A percentile compares a stretch with the other conserved stretches of the same genome.
Evolutionary conservation across 2,113 vertebrate genomes (phyloP).

Genomic region (Ptilorrhoa leucosticta): DNA sequence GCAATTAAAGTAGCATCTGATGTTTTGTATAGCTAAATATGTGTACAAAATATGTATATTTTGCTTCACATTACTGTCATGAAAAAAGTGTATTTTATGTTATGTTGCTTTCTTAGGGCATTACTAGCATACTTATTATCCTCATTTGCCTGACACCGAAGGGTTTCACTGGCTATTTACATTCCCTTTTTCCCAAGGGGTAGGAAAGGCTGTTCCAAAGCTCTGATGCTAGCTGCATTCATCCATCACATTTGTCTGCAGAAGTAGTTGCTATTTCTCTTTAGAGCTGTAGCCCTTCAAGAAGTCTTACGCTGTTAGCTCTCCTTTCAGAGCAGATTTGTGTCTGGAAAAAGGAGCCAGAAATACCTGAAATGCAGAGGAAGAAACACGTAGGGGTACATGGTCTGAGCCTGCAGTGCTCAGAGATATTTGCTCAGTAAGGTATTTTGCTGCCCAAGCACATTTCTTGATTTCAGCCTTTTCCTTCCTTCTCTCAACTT

Average conservation of each 20-base stretch:
- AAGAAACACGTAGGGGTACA: fast-evolving
- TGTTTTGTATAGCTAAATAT: neutral
- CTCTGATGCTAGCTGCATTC: neutral
- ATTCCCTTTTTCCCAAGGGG: neutral
- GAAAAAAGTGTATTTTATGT: neutral
- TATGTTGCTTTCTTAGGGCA: neutral
- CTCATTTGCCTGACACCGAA: neutral
- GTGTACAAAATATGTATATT: neutral
- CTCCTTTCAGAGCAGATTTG: neutral
- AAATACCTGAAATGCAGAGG: neutral
- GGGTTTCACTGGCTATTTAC: neutral
- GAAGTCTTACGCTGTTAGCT: neutral
- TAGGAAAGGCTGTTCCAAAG: neutral
- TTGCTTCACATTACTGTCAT: neutral
- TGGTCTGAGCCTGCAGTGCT: neutral
- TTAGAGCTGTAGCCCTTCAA: neutral
- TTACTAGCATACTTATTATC: neutral
- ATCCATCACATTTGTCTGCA: neutral
- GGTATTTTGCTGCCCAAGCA: neutral
- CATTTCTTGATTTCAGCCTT: neutral
- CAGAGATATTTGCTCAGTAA: neutral
- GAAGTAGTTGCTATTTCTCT: neutral
- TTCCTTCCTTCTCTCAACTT: neutral
- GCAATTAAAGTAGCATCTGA: neutral
- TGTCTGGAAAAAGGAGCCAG: neutral